Evolutionary conservation across 2,113 vertebrate genomes (phyloP).

Genomic region (Seriola dumerili): DNA sequence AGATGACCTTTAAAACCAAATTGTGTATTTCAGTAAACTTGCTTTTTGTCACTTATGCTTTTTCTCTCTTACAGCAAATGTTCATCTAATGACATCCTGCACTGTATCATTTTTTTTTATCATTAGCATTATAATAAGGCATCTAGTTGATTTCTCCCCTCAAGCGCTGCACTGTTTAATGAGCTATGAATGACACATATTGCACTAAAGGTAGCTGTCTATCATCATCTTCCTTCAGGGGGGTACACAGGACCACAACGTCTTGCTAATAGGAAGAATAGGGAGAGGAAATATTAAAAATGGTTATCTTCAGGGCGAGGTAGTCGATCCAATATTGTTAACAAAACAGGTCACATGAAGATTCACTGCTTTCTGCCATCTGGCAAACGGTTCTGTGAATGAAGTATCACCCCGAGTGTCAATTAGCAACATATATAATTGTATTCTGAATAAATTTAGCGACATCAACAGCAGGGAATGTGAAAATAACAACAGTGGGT

Average conservation of each 20-base stretch:
- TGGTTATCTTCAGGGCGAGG: constrained; percentile 48
- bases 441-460: constrained; percentile 7
- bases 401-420: constrained; percentile 49
- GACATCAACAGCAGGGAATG: neutral
- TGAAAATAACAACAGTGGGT: constrained; percentile 10
- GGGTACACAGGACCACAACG: constrained; percentile 21
- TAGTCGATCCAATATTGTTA: constrained; percentile 40
- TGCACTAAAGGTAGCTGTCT: constrained; percentile 57
- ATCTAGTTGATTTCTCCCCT: constrained; percentile 64
- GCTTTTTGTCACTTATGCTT: neutral
- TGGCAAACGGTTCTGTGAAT: constrained; percentile 46
- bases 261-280: constrained; percentile 51
- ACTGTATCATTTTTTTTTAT: constrained; percentile 36
- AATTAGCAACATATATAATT: constrained; percentile 26
- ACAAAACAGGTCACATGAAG: constrained; percentile 32
- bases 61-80: neutral
- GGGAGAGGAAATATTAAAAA: constrained; percentile 49
- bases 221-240: constrained; percentile 49
- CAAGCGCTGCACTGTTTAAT: constrained; percentile 62
- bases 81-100: constrained; percentile 27
- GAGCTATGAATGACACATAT: constrained; percentile 74
- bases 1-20: constrained; percentile 40
- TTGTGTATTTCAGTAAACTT: neutral
- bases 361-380: constrained; percentile 10
- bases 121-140: constrained; percentile 70